phyloP scores from a whole-genome alignment of 2,888 invertebrate species.

The Leucozona laternaria region DNA sequence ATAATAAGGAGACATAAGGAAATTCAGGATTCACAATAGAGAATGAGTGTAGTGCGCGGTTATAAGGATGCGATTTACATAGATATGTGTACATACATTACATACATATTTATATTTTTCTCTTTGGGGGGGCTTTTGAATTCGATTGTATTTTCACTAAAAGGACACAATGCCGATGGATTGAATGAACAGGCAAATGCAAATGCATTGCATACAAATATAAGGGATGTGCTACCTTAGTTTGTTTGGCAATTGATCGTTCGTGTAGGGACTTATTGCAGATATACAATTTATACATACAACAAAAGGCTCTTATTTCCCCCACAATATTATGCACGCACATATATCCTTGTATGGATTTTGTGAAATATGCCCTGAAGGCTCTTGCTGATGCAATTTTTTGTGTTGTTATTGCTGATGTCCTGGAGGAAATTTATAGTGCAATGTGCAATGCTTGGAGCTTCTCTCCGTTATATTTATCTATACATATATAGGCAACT shows the following conservation, averaged over 20 bases:
- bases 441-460: conserved; percentile 17
- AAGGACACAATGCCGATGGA: conserved; percentile 33
- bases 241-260: conserved; percentile 63
- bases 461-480: not conserved
- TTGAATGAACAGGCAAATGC: conserved; percentile 25
- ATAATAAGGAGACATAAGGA: conserved; percentile 36
- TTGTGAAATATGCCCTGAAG: conserved; percentile 33
- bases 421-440: conserved; percentile 29
- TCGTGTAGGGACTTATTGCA: conserved; percentile 48
- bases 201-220: conserved; percentile 4
- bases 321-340: conserved; percentile 50
- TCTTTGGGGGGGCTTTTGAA: conserved; percentile 38
- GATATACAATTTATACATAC: not conserved
- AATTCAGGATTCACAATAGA: conserved; percentile 31
- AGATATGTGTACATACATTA: not conserved
- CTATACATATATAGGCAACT: not conserved
- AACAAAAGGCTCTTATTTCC: conserved; percentile 42
- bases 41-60: conserved; percentile 9
- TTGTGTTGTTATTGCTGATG: conserved; percentile 1
- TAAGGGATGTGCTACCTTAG: not conserved
- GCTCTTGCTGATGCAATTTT: not conserved
- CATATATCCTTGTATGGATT: conserved; percentile 14
- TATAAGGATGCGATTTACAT: conserved; percentile 8
- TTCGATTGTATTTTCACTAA: conserved; percentile 41
- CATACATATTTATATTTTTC: not conserved